Evolutionary conservation across 2,113 vertebrate species (phyloP), one percentile per base, ranked within the genome.

Genomic region (Amphiprion ocellaris): DNA sequence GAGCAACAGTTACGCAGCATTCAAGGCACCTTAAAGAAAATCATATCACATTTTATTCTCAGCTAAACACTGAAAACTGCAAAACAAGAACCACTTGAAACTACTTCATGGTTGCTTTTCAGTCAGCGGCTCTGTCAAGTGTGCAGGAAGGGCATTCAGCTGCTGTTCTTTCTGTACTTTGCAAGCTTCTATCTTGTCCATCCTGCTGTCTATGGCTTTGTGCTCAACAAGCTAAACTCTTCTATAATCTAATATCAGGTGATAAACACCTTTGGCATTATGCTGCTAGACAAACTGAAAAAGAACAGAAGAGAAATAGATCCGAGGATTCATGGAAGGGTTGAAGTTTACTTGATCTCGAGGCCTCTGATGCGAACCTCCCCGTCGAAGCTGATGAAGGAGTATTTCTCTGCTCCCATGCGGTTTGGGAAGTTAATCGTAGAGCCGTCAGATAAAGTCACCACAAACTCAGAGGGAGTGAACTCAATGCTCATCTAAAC

Each of bases 341-440:
- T 9, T 21, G 0, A 15, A 11, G 33, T 87, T 81, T 93, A 96
- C 37, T 92, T 90, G 64, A 95, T 87, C 21, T 93, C 77, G 0
- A 96, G 0, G 50, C 85, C 82, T 0, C 0, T 56, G 69, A 96
- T 79, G 82, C 87, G 92, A 61, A 37, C 89, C 0, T 93, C 93
- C 0, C 94, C 94, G 0, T 90, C 73, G 8, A 95, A 81, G 50
- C 55, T 74, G 5, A 95, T 16, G 81, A 75, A 56, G 0, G 68
- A 85, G 85, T 93, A 94, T 77, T 95, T 94, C 26, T 94, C 91
- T 0, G 74, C 85, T 0, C 90, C 92, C 0, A 78, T 60, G 52
- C 95, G 94, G 74, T 96, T 96, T n/a, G 95, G 93, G 81, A 95
- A 95, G 74, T 58, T 56, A 72, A 95, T 84, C 10, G 67, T n/a